Conservation (phyloP, 2,888 invertebrate species). For the Pseudanteris insignis region DNA sequence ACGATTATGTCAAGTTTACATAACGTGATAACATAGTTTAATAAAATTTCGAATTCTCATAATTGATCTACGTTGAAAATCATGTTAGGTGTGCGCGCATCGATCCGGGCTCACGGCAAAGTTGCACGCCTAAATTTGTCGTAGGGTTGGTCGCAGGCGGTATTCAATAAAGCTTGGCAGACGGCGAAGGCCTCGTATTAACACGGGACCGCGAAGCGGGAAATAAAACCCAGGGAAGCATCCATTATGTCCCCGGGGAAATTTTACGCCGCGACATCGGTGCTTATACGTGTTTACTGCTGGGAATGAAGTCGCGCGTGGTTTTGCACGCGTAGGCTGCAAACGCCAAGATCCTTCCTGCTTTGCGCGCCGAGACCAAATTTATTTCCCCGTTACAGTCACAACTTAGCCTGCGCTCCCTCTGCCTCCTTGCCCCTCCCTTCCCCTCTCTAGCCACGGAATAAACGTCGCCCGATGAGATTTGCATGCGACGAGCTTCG, state of each 20-base stretch:
- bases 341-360: conserved; percentile 8
- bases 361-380: no score
- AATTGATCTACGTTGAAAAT: no score
- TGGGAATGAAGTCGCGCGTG: conserved; percentile 19
- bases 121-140: no score
- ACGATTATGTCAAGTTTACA: no score
- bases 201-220: conserved; percentile 22
- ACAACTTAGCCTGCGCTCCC: no score
- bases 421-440: no score
- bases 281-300: conserved; percentile 22
- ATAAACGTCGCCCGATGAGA: background rate
- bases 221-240: no score
- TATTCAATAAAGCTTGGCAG: conserved; percentile 21
- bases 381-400: background rate
- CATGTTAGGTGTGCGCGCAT: no score
- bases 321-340: conserved; percentile 21
- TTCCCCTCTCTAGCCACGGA: background rate
- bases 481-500: no score
- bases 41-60: no score
- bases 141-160: conserved; percentile 9
- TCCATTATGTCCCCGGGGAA: conserved; percentile 22
- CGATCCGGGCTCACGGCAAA: no score
- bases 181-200: conserved; percentile 12
- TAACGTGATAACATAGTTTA: no score
- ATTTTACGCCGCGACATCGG: conserved; percentile 26